Base-by-base conservation (phyloP, 2,888 invertebrate genomes). In the Parascotia fuliginaria region DNA sequence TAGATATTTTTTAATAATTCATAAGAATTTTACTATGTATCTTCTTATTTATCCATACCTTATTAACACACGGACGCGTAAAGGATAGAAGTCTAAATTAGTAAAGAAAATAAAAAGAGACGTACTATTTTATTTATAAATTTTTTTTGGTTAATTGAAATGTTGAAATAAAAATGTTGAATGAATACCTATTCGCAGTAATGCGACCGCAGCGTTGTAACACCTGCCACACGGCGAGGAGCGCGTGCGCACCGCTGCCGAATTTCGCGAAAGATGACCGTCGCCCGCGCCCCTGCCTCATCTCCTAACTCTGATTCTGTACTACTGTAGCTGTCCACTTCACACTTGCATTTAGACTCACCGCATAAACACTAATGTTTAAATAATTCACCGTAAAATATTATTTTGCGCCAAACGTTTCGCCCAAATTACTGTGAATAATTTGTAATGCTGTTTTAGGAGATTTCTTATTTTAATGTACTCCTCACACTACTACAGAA, bases 191-290 rank as follows among this genome's bases (percentile, higher is more conserved):
- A 28, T 42, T 28, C 5, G 33, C 42, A 45, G 42, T 42, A 48
- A 53, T 55, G 51, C 57, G 61, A 65, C 72, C 74, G 58, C 39
- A 54, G 65, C 65, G 74, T 67, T 43, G 46, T 53, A 51, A 54
- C 65, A 56, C 73, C 77, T 78, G 81, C 24, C 63, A 37, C 43
- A 34, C 39, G 41, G 12, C 14, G 45, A 52, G 52, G 65, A 65
- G 68, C 76, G 74, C 77, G 72, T 73, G 74, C 71, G 66, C 62
- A 41, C 41, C 59, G 72, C 78, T 73, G 79, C 81, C 81, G 79
- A 81, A 81, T 76, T 81, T 79, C 66, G 74, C 75, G 66, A 69
- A n/a, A 11, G 14, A 49, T 40, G 53, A 51, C 44, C 43, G 13
- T 45, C 51, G 46, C 41, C 52, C 53, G 46, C 60, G 45, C 55